Evolutionary conservation across 1,140 invertebrate species (phyloP).

Genomic region (Eulimnadia texana): DNA sequence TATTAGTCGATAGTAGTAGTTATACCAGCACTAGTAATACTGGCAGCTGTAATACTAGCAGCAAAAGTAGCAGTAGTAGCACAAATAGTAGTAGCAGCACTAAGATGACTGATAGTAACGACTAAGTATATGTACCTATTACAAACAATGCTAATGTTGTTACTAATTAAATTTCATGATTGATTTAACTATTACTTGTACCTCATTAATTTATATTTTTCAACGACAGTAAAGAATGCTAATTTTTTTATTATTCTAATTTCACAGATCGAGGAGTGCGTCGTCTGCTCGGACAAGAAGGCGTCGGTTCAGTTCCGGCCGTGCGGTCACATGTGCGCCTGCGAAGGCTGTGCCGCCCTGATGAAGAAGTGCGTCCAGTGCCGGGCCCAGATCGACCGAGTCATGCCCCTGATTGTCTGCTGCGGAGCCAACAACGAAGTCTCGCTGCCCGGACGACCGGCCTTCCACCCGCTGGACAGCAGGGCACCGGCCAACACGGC

Average conservation of each 20-base stretch:
- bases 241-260: too few relatives aligned
- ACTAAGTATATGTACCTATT: too few relatives aligned
- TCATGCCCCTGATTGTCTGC: slow-evolving; percentile 33
- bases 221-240: too few relatives aligned
- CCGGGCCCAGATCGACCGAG: slow-evolving; percentile 67
- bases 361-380: slow-evolving; percentile 97
- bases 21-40: too few relatives aligned
- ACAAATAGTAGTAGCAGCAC: too few relatives aligned
- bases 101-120: too few relatives aligned
- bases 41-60: too few relatives aligned
- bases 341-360: slow-evolving; percentile 74
- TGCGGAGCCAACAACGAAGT: slow-evolving; percentile 22
- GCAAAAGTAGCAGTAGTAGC: too few relatives aligned
- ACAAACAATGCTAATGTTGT: too few relatives aligned
- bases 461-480: not conserved
- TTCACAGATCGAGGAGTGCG: slow-evolving; percentile 87
- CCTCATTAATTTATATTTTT: slow-evolving; percentile 10
- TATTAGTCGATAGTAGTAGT: too few relatives aligned
- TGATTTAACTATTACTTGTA: slow-evolving; percentile 15
- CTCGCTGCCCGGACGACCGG: not conserved
- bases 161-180: slow-evolving; percentile 3
- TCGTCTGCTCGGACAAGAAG: slow-evolving; percentile 87
- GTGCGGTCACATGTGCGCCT: slow-evolving; percentile 89
- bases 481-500: slow-evolving; percentile 4
- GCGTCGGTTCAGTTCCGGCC: slow-evolving; percentile 82